These are phyloP conservation scores for Characodon lateralis DNA, from an alignment of 2,797 vertebrate species.

Conservation along the genomic window DNA sequence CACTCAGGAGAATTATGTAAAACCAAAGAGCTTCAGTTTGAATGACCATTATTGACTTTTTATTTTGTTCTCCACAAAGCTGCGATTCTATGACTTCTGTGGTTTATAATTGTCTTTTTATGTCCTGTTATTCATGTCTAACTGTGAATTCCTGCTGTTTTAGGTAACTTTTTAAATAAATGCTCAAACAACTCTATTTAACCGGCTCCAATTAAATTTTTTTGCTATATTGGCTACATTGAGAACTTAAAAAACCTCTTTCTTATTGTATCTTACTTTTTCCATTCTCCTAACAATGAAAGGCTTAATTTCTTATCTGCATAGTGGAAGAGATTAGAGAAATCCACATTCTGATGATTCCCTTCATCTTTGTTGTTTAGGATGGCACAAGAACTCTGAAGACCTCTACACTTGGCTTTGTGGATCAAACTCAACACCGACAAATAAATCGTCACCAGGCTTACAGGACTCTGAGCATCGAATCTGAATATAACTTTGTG, in stretches of 20 bases:
- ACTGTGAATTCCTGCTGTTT: background rate
- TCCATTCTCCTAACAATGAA: slow-evolving; percentile 8
- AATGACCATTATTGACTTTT: slow-evolving; percentile 1
- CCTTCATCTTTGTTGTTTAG: slow-evolving; percentile 55
- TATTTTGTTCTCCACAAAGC: slow-evolving; percentile 3
- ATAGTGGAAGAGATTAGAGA: slow-evolving; percentile 21
- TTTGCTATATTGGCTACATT: background rate
- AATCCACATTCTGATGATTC: slow-evolving; percentile 57
- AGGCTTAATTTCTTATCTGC: background rate
- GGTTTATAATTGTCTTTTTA: background rate
- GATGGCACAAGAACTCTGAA: slow-evolving; percentile 26
- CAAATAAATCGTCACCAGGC: slow-evolving; percentile 4
- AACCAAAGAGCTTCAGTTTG: slow-evolving; percentile 8
- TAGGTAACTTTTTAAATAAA: background rate
- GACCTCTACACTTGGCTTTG: slow-evolving; percentile 6
- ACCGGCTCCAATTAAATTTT: background rate
- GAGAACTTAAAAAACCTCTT: background rate
- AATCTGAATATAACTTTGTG: background rate
- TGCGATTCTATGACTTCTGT: background rate
- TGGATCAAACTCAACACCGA: slow-evolving; percentile 14
- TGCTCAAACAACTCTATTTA: background rate
- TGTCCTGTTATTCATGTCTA: background rate
- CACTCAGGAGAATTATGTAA: background rate
- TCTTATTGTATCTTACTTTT: slow-evolving; percentile 7
- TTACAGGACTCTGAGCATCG: background rate